A percentile compares a stretch with the other conserved stretches of the same genome.
Evolutionary conservation across 2,888 invertebrate species (phyloP).

Genomic region (Chelonus formosanus): DNA sequence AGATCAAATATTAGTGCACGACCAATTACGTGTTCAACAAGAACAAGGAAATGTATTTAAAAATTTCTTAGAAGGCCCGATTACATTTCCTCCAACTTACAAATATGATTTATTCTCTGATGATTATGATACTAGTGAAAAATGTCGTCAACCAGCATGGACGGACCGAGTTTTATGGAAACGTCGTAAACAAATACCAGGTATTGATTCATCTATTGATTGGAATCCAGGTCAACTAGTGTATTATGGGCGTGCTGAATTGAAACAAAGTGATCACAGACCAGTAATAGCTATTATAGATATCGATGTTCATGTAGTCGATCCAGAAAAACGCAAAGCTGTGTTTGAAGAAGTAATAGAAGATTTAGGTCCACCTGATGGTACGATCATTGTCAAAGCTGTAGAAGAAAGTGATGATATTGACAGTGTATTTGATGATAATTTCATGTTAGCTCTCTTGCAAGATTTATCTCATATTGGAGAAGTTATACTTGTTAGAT

Average conservation of each 20-base stretch:
- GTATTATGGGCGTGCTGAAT: slow-evolving; percentile 91
- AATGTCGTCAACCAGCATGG: slow-evolving; percentile 97
- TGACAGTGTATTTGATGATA: slow-evolving; percentile 79
- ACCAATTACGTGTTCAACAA: slow-evolving; percentile 86
- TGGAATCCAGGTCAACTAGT: slow-evolving; percentile 82
- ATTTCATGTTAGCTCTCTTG: slow-evolving; percentile 80
- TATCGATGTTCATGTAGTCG: slow-evolving; percentile 84
- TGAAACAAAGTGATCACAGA: slow-evolving; percentile 97
- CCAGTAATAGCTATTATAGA: slow-evolving; percentile 94
- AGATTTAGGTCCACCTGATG: slow-evolving; percentile 93
- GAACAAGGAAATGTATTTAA: slow-evolving; percentile 86
- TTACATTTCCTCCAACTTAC: slow-evolving; percentile 95
- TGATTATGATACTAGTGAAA: slow-evolving; percentile 99
- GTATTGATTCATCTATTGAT: slow-evolving; percentile 70
- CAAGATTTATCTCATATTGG: slow-evolving; percentile 86
- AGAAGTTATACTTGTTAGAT: slow-evolving; percentile 89
- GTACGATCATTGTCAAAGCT: slow-evolving; percentile 82
- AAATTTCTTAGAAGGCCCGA: slow-evolving; percentile 91
- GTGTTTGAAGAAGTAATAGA: slow-evolving; percentile 87
- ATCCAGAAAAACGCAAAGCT: slow-evolving; percentile 77
- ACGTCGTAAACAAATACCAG: slow-evolving; percentile 77
- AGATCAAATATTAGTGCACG: slow-evolving; percentile 79
- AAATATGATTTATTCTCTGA: slow-evolving; percentile 99
- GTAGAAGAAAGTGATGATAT: slow-evolving; percentile 68
- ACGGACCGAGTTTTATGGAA: slow-evolving; percentile 98